Base-by-base conservation (phyloP, 2,113 vertebrate genomes). In the Periophthalmus modestus region DNA sequence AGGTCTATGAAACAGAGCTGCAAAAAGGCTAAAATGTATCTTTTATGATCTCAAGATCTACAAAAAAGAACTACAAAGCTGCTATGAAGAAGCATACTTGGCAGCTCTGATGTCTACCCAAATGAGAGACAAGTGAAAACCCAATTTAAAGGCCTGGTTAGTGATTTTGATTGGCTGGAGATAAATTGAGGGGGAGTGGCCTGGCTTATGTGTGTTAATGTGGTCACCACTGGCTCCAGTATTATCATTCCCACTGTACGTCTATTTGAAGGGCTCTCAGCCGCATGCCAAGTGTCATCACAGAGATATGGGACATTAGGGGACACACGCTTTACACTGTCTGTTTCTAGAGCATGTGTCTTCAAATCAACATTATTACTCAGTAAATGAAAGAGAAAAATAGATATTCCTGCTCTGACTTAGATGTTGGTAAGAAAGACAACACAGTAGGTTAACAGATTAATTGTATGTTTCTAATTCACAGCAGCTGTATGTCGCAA, bases 101-200 rank as follows among this genome's bases (percentile, higher is more conserved):
- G 28, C 28, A 28, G 3, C 7, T 43, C 39, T 43, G 74, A 58
- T 55, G 52, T 5, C 52, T 43, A 58, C n/a, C 75, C 77, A 50
- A 71, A 81, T 75, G 11, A 1, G 28, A 47, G 14, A 77, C 16
- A 16, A 75, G 75, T 72, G 63, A 23, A 36, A 68, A 50, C 39
- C 65, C 80, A 57, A 71, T 76, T 21, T 66, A 15, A 63, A 63
- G 28, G 28, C 9, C 33, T 19, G 33, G 57, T 39, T 55, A 28
- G 24, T 28, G 58, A 61, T 28, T 82, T 72, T 74, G 70, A 75
- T 72, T 69, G 76, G 70, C 80, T 77, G 0, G 7, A 63, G 71
- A 54, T 75, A 72, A 73, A 4, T 19, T 46, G 57, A 24, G 14
- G 46, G 39, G 36, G 61, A 0, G 0, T 50, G 72, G 50, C 72